These are phyloP conservation scores for Xestia sexstrigata DNA, from an alignment of 2,888 invertebrate species.

Conservation along the genomic window DNA sequence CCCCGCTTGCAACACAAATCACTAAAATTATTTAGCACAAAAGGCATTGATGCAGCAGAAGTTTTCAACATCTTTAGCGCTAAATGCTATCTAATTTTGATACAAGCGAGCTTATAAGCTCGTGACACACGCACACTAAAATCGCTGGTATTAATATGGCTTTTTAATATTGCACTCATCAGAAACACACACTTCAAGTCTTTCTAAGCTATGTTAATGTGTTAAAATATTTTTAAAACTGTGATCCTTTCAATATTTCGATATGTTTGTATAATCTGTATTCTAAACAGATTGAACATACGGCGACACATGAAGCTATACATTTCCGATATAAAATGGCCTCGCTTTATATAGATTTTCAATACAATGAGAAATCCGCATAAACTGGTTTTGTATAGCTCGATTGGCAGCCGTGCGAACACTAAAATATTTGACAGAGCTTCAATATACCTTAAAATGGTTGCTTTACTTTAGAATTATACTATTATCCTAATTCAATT, in stretches of 20 bases:
- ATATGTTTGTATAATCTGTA: too few species aligned
- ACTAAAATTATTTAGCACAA: neutral
- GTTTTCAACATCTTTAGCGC: neutral
- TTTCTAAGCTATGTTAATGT: constrained; percentile 4
- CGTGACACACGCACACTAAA: neutral
- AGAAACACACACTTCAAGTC: constrained; percentile 7
- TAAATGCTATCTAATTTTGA: neutral
- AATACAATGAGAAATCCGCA: too few species aligned
- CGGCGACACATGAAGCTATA: too few species aligned
- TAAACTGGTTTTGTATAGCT: too few species aligned
- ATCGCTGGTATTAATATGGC: constrained; percentile 11
- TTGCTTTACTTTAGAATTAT: neutral
- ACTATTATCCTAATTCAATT: constrained; percentile 24
- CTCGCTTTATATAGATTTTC: too few species aligned
- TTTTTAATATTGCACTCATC: constrained; percentile 22
- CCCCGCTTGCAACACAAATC: neutral
- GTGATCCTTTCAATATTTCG: neutral
- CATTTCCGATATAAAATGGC: too few species aligned
- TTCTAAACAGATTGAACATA: too few species aligned
- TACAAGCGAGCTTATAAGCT: neutral
- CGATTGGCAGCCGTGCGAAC: too few species aligned
- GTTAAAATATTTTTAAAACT: constrained; percentile 2
- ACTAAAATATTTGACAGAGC: too few species aligned
- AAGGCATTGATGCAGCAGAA: neutral
- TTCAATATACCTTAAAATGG: neutral